Conservation (phyloP, 2,888 invertebrate genomes). For the Brachynemurus nebulosus region DNA sequence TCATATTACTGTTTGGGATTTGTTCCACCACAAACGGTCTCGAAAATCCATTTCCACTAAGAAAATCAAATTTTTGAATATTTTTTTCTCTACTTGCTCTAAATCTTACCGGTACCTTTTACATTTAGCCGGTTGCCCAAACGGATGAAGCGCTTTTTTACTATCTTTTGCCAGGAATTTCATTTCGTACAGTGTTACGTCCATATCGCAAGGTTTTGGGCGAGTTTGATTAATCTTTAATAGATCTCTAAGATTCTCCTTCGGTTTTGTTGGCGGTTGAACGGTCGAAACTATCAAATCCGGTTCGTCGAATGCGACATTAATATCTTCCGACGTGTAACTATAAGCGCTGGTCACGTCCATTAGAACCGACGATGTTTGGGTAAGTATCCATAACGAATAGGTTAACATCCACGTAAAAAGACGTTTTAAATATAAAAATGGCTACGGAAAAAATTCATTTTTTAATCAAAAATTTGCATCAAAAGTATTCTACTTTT, state of each 20-base stretch:
- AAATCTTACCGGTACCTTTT: too few species aligned
- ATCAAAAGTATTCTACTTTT: too few species aligned
- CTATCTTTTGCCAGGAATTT: slow-evolving; percentile 18
- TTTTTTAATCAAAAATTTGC: too few species aligned
- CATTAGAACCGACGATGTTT: slow-evolving; percentile 19
- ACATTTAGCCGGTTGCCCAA: slow-evolving; percentile 32
- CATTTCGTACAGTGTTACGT: slow-evolving; percentile 30
- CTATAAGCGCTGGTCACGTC: slow-evolving; percentile 15
- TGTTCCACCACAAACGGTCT: slow-evolving; percentile 59
- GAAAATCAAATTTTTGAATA: too few species aligned
- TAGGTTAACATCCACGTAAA: slow-evolving; percentile 26
- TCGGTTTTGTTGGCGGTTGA: slow-evolving; percentile 35
- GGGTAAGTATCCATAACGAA: slow-evolving; percentile 19
- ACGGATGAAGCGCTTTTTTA: slow-evolving; percentile 35
- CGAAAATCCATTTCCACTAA: slow-evolving; percentile 3
- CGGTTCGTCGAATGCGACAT: not conserved
- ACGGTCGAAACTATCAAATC: slow-evolving; percentile 18
- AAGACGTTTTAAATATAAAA: slow-evolving; percentile 27
- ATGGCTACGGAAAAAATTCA: too few species aligned
- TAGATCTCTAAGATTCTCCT: slow-evolving; percentile 44
- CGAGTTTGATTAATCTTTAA: slow-evolving; percentile 61
- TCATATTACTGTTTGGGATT: slow-evolving; percentile 63
- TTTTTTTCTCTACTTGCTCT: too few species aligned
- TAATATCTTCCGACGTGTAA: slow-evolving; percentile 17
- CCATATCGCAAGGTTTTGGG: slow-evolving; percentile 74